Evolutionary conservation across 2,113 vertebrate species (phyloP).

Genomic region (Rhipidura dahli): DNA sequence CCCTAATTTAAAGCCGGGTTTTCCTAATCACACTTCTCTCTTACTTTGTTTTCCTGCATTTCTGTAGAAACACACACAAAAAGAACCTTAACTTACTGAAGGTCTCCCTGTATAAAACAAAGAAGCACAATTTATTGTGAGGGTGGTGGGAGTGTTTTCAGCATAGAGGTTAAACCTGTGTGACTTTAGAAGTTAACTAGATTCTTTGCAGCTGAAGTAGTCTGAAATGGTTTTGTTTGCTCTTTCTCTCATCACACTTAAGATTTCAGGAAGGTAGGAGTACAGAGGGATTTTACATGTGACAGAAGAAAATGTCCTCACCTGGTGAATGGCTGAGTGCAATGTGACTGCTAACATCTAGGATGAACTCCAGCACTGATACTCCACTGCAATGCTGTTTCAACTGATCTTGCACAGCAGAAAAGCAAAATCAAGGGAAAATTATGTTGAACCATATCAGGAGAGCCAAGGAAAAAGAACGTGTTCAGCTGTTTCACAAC

Average conservation of each 20-base stretch:
- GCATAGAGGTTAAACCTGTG: background rate
- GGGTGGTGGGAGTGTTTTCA: background rate
- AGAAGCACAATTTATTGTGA: background rate
- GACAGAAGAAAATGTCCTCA: background rate
- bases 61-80: background rate
- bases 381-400: background rate
- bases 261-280: background rate
- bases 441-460: background rate
- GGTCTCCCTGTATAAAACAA: background rate
- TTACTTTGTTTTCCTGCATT: background rate
- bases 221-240: background rate
- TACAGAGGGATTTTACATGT: background rate
- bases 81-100: background rate
- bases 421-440: slow-evolving; percentile 9
- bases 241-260: background rate
- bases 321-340: background rate
- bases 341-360: background rate
- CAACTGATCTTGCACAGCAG: background rate
- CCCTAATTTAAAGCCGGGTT: background rate
- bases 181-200: background rate
- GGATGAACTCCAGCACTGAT: background rate
- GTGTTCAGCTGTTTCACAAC: background rate
- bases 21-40: background rate
- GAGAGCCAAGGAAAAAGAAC: background rate
- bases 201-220: background rate